phyloP scores from a whole-genome alignment of 2,113 vertebrate species.

The Bubo bubo region DNA sequence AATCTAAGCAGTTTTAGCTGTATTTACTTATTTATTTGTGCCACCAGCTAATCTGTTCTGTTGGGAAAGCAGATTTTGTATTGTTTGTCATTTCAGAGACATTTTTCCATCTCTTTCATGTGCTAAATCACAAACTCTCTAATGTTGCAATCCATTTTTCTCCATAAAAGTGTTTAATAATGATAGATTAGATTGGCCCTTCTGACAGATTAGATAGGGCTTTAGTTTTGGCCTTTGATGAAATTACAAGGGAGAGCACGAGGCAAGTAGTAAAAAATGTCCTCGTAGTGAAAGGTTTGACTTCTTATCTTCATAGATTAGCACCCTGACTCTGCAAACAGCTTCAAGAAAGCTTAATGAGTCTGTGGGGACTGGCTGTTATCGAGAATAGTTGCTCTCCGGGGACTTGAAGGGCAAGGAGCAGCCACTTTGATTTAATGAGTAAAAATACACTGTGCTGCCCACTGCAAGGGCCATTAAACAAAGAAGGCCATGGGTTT shows the following conservation, averaged over 20 bases:
- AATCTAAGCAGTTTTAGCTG: slow-evolving; percentile 21
- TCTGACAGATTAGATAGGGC: slow-evolving; percentile 71
- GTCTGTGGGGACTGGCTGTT: slow-evolving; percentile 13
- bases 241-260: slow-evolving; percentile 56
- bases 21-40: slow-evolving; percentile 56
- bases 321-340: slow-evolving; percentile 49
- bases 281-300: slow-evolving; percentile 40
- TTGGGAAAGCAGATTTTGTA: slow-evolving; percentile 57
- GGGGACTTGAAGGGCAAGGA: slow-evolving; percentile 26
- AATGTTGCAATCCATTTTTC: slow-evolving; percentile 62
- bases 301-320: slow-evolving; percentile 70
- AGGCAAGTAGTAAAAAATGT: slow-evolving; percentile 42
- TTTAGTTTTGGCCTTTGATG: slow-evolving; percentile 66
- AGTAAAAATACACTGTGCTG: slow-evolving; percentile 13
- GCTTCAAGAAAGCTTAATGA: slow-evolving; percentile 50
- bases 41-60: slow-evolving; percentile 52
- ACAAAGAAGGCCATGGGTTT: not conserved
- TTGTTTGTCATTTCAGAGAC: slow-evolving; percentile 52
- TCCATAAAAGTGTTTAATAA: slow-evolving; percentile 65
- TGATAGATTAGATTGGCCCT: slow-evolving; percentile 67
- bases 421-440: slow-evolving; percentile 34
- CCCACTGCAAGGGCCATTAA: not conserved
- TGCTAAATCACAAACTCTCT: slow-evolving; percentile 55
- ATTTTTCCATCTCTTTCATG: slow-evolving; percentile 54
- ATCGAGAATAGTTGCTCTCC: not conserved